These are phyloP conservation scores for Ceratothoa steindachneri DNA, from an alignment of 2,888 invertebrate species.

Conservation along the genomic window DNA sequence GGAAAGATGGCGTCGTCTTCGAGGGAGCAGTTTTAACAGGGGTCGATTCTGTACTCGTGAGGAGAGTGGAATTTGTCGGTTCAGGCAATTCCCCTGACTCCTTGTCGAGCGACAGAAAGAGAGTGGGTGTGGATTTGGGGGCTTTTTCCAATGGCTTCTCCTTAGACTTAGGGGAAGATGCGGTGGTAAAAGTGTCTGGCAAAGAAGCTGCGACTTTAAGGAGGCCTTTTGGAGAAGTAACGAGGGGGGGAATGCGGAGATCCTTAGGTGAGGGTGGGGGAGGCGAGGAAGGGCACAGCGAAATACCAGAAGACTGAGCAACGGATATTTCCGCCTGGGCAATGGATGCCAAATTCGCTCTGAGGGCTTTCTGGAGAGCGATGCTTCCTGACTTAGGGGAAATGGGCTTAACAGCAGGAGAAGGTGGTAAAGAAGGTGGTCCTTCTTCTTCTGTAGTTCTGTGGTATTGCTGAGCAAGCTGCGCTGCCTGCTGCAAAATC, in stretches of 20 bases:
- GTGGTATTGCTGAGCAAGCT: slow-evolving; percentile 44
- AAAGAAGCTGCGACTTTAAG: background rate
- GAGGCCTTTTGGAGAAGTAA: background rate
- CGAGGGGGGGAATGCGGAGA: background rate
- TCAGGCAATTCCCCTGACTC: background rate
- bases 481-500: slow-evolving; percentile 45
- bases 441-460: slow-evolving; percentile 36
- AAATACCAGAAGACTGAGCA: slow-evolving; percentile 7
- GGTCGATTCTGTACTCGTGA: background rate
- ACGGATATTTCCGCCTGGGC: slow-evolving; percentile 9
- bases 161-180: background rate
- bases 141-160: background rate
- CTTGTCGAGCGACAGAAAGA: background rate
- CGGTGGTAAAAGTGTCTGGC: background rate
- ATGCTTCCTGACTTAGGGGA: slow-evolving; percentile 7
- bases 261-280: background rate
- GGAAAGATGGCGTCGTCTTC: background rate
- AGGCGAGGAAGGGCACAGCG: background rate
- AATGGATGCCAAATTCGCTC: slow-evolving; percentile 1
- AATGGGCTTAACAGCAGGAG: slow-evolving; percentile 40
- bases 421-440: slow-evolving; percentile 16
- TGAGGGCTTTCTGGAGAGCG: background rate
- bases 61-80: background rate
- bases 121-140: background rate
- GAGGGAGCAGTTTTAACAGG: background rate